Base-by-base conservation (phyloP, 2,888 invertebrate genomes). In the Acheta domesticus region DNA sequence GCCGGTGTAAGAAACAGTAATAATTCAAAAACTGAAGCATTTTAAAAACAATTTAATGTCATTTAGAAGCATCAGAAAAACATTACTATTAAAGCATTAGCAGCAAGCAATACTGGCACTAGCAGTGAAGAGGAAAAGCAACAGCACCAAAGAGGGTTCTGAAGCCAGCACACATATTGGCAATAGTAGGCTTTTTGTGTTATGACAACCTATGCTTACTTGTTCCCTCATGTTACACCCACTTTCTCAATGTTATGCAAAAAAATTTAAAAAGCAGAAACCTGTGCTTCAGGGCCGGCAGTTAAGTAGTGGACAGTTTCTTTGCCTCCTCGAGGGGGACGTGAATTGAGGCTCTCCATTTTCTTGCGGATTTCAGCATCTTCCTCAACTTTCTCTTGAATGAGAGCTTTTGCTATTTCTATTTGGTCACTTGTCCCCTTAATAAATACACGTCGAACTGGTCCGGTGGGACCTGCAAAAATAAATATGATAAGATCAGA, bases 341-440 rank as follows among this genome's bases (percentile, higher is more conserved):
- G 87, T 82, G 87, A 86, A 12, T 87, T 84, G 48, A 90, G 84
- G 11, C 86, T 87, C n/a, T 89, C 88, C 19, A 89, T 85, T 79
- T 85, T 84, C 23, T 85, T 83, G 62, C 87, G 84, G 74, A 87
- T 84, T 76, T 88, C 87, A 82, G 89, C 88, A 82, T 89, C 90
- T 81, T 89, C 88, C 79, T 86, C 89, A 74, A 96, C 91, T 85
- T 91, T 91, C 79, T 92, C 92, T 80, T 93, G 91, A 77, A 97
- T 91, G 77, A 94, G 87, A 78, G 89, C 89, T 84, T 91, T 91
- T 0, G 96, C 96, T 36, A 91, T 85, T 79, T 89, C 89, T 77
- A 96, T 94, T 87, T 96, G 93, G 79, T 93, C 92, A 77, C 89
- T 89, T 75, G 93, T 93, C 75, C 96, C 96, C 83, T 87, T 88